These are phyloP conservation scores for Synergus laeviventris DNA, from an alignment of 2,888 invertebrate genomes.

Conservation along the genomic window DNA sequence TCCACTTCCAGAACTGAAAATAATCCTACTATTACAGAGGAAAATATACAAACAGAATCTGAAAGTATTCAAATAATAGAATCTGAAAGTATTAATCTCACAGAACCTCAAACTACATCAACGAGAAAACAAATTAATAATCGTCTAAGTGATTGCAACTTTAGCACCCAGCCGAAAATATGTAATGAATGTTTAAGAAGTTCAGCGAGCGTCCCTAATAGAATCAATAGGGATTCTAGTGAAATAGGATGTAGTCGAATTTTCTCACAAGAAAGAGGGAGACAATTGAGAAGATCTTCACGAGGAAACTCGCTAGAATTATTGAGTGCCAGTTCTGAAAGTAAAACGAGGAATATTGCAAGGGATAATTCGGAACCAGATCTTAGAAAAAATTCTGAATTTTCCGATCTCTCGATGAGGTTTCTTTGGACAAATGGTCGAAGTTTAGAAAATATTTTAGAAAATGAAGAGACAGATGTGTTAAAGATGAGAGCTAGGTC, in stretches of 20 bases:
- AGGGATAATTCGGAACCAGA: slow-evolving; percentile 72
- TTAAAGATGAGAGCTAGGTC: slow-evolving; percentile 44
- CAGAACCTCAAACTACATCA: neutral
- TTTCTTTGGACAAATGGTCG: slow-evolving; percentile 62
- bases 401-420: slow-evolving; percentile 50
- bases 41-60: neutral
- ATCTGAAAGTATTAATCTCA: neutral
- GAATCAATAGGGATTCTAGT: neutral
- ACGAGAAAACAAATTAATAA: neutral
- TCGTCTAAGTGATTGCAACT: slow-evolving; percentile 30
- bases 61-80: neutral
- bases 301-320: slow-evolving; percentile 22
- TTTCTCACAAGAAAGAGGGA: neutral
- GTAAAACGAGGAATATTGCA: slow-evolving; percentile 35
- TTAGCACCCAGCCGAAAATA: slow-evolving; percentile 16
- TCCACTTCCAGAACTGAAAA: slow-evolving; percentile 24
- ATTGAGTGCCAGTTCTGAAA: slow-evolving; percentile 11
- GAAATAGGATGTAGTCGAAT: slow-evolving; percentile 28
- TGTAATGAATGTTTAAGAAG: slow-evolving; percentile 11
- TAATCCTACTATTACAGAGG: neutral
- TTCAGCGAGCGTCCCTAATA: slow-evolving; percentile 5
- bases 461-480: slow-evolving; percentile 63
- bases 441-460: slow-evolving; percentile 71
- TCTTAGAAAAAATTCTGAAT: slow-evolving; percentile 59
- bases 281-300: neutral